These are phyloP conservation scores for Venustoraphidia nigricollis DNA, from an alignment of 2,888 invertebrate species.

Conservation along the genomic window DNA sequence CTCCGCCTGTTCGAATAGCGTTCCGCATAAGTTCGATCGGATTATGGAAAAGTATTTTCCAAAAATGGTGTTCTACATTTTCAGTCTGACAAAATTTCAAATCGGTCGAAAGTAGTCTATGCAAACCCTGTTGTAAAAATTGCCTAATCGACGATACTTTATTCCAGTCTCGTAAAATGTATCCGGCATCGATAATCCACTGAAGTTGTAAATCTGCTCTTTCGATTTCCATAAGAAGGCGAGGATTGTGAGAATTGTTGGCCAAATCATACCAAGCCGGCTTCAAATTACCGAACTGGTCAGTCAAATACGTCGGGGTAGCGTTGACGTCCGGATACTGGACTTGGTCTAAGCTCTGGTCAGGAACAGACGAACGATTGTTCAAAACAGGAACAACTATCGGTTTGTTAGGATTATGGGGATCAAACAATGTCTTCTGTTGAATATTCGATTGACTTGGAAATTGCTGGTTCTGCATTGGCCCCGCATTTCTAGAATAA, in stretches of 20 bases:
- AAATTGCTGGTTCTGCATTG: constrained; percentile 7
- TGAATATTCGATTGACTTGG: constrained; percentile 11
- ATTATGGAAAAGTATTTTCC: constrained; percentile 82
- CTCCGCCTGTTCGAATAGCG: constrained; percentile 41
- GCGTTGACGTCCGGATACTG: not conserved
- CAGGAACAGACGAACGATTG: constrained; percentile 21
- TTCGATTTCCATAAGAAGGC: constrained; percentile 47
- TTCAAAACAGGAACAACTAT: constrained; percentile 46
- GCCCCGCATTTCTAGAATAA: not conserved
- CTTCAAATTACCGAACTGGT: constrained; percentile 33
- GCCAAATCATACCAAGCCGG: constrained; percentile 37
- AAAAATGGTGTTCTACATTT: constrained; percentile 79
- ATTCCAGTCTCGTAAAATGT: constrained; percentile 47
- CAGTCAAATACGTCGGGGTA: constrained; percentile 21
- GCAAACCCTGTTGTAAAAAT: constrained; percentile 51
- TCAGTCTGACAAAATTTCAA: constrained; percentile 75
- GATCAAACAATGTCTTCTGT: constrained; percentile 41
- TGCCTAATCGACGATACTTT: constrained; percentile 45
- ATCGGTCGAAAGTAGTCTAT: constrained; percentile 55
- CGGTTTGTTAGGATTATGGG: constrained; percentile 52
- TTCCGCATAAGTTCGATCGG: constrained; percentile 71
- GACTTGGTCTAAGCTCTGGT: not conserved
- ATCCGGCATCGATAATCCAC: constrained; percentile 41
- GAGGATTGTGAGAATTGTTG: not conserved
- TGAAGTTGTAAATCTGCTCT: constrained; percentile 52